Evolutionary conservation across 2,888 invertebrate species (phyloP).

Genomic region (Phorcus lineatus): DNA sequence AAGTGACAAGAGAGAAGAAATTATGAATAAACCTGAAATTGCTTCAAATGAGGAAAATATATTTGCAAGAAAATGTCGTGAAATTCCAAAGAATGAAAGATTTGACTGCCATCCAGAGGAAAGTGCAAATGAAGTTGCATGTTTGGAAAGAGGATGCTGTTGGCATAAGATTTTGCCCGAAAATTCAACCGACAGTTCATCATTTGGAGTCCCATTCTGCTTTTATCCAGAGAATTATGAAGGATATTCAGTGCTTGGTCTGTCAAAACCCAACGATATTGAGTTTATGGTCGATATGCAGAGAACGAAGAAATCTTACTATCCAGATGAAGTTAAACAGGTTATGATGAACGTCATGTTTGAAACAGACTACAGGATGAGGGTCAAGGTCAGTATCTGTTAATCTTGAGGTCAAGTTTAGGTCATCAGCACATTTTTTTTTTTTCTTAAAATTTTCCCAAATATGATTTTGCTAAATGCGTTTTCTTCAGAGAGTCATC

Average conservation of each 20-base stretch:
- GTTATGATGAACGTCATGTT: constrained; percentile 52
- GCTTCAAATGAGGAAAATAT: not conserved
- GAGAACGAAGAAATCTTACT: constrained; percentile 43
- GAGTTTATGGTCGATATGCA: constrained; percentile 32
- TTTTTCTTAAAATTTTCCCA: no score
- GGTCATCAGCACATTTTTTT: no score
- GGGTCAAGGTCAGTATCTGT: constrained; percentile 51
- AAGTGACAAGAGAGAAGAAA: not conserved
- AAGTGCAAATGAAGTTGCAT: constrained; percentile 33
- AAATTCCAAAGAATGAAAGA: constrained; percentile 25
- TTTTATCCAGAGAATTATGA: constrained; percentile 54
- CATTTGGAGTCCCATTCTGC: constrained; percentile 47
- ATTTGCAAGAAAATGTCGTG: constrained; percentile 32
- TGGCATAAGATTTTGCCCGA: constrained; percentile 40
- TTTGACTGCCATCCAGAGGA: constrained; percentile 62
- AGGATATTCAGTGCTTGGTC: constrained; percentile 42
- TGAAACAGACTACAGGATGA: constrained; percentile 52
- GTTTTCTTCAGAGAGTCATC: no score
- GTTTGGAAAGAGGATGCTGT: constrained; percentile 56
- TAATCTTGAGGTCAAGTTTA: no score
- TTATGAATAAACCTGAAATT: not conserved
- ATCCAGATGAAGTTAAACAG: constrained; percentile 47
- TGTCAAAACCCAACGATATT: constrained; percentile 41
- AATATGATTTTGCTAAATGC: no score
- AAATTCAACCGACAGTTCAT: not conserved